These are phyloP conservation scores for Drosophila simulans DNA, from an alignment of 1,140 invertebrate species.

Conservation along the genomic window DNA sequence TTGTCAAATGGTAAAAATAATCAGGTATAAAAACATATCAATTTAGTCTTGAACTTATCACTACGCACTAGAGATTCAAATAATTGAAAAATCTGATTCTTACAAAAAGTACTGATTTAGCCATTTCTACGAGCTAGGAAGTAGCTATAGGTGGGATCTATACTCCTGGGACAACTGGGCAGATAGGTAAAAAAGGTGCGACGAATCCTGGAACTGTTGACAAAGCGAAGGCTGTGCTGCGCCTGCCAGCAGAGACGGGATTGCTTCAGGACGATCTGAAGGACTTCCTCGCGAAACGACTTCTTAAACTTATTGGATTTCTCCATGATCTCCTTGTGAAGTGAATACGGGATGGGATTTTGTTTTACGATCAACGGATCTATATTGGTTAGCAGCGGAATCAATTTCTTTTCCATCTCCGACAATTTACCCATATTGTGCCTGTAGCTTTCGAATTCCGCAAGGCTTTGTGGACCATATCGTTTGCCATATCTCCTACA, in stretches of 20 bases:
- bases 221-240: constrained; percentile 5
- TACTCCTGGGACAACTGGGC: neutral
- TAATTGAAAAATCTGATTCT: no score
- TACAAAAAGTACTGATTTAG: no score
- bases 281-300: constrained; percentile 3
- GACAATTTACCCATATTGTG: neutral
- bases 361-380: neutral
- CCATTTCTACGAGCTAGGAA: neutral
- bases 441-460: neutral
- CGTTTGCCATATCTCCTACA: constrained; percentile 17
- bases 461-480: neutral
- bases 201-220: constrained; percentile 3
- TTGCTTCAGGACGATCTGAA: constrained; percentile 10
- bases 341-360: neutral
- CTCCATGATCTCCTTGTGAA: neutral
- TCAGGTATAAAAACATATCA: no score
- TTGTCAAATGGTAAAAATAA: no score
- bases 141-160: neutral
- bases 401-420: constrained; percentile 6
- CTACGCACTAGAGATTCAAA: no score
- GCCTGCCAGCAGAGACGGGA: constrained; percentile 19
- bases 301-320: neutral
- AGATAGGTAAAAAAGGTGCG: constrained; percentile 23
- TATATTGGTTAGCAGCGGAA: neutral
- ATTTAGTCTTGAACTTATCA: no score